Percentiles rank a stretch among this genome's conserved stretches.
Conservation (phyloP, 2,888 invertebrate species). For the Eubasilissa splendida region DNA sequence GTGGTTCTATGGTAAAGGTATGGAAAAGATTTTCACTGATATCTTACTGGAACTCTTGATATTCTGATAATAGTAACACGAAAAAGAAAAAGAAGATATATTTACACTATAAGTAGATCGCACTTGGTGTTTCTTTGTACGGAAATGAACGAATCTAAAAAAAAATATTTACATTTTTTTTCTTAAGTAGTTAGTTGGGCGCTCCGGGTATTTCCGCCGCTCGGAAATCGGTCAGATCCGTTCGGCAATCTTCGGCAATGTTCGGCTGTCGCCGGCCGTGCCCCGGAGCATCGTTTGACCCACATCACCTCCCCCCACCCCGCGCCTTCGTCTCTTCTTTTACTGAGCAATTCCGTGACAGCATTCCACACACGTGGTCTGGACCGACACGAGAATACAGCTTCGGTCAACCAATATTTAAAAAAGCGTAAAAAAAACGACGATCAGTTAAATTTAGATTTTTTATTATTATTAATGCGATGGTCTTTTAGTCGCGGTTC, state of each 20-base stretch:
- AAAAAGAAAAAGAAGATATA: too few relatives aligned
- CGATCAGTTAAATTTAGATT: neutral
- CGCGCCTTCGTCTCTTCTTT: neutral
- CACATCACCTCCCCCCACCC: neutral
- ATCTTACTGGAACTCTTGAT: too few relatives aligned
- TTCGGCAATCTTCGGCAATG: neutral
- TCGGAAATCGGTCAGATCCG: slow-evolving; percentile 15
- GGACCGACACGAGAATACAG: neutral
- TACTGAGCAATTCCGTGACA: slow-evolving; percentile 20
- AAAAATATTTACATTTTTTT: neutral
- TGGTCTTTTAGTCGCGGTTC: neutral
- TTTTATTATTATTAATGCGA: neutral
- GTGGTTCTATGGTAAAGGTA: too few relatives aligned
- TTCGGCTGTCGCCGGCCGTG: slow-evolving; percentile 2
- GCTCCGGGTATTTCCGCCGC: slow-evolving; percentile 7
- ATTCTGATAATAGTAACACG: too few relatives aligned
- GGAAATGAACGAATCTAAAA: too few relatives aligned
- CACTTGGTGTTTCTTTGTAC: too few relatives aligned
- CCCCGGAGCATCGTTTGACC: slow-evolving; percentile 11
- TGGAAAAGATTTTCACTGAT: too few relatives aligned
- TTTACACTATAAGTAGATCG: too few relatives aligned
- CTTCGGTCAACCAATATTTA: neutral
- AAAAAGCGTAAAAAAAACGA: neutral
- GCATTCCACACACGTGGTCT: slow-evolving; percentile 21
- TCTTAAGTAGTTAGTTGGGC: slow-evolving; percentile 9